Evolutionary conservation across 2,113 vertebrate species (phyloP).

Genomic region (Pan paniscus): DNA sequence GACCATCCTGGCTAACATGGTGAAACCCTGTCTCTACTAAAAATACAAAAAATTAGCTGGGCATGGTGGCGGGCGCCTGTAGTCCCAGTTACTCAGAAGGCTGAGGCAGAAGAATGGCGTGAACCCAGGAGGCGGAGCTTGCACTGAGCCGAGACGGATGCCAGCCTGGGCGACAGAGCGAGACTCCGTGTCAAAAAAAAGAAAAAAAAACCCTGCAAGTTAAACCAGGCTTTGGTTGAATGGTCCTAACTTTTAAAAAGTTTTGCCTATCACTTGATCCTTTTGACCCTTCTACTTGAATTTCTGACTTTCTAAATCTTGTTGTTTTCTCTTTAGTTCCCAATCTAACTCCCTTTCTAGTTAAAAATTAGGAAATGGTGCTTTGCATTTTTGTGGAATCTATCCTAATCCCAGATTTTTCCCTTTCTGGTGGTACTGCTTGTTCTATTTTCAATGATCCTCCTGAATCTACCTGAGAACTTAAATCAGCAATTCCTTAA

Average conservation of each 20-base stretch:
- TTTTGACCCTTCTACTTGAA: background rate
- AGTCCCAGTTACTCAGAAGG: no score
- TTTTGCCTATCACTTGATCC: background rate
- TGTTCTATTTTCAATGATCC: background rate
- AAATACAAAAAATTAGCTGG: no score
- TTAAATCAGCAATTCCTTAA: background rate
- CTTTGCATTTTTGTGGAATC: background rate
- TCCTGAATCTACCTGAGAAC: background rate
- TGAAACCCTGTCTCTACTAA: no score
- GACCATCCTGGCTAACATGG: no score
- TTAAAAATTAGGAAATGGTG: background rate
- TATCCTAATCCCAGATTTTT: background rate
- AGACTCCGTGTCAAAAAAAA: no score
- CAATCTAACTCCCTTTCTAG: background rate
- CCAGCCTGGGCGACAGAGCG: no score
- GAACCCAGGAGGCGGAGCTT: no score
- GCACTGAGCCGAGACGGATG: no score
- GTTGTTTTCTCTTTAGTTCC: background rate
- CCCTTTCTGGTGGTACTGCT: background rate
- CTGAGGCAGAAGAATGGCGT: no score
- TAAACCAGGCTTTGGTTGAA: background rate
- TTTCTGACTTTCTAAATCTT: background rate
- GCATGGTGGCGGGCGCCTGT: no score
- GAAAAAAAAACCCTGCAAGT: background rate
- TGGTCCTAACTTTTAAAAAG: background rate